Evolutionary conservation across 2,113 vertebrate species (phyloP).

Genomic region (Salvelinus alpinus): DNA sequence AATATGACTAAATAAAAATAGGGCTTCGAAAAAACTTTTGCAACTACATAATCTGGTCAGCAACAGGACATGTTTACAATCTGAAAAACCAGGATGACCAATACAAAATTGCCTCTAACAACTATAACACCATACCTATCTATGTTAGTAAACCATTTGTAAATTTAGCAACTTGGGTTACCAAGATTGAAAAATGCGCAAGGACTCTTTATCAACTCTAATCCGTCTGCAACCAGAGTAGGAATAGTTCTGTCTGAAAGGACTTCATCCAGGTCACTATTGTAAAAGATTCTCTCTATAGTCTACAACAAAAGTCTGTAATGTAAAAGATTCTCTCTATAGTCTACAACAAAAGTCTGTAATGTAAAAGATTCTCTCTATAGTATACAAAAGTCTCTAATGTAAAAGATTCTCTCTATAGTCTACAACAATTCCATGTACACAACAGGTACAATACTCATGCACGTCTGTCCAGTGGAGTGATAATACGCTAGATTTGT

Average conservation of each 20-base stretch:
- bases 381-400: not conserved
- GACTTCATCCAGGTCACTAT: conserved; percentile 18
- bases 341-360: not conserved
- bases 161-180: not conserved
- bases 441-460: conserved; percentile 7
- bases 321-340: not conserved
- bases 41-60: not conserved
- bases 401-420: too few species aligned
- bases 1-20: not conserved
- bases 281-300: not conserved
- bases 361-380: not conserved
- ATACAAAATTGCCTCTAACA: not conserved
- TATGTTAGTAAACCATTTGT: not conserved
- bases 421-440: not conserved
- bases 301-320: not conserved
- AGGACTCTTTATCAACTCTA: conserved; percentile 15
- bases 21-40: not conserved
- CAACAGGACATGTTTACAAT: not conserved
- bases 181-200: not conserved
- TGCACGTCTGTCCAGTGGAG: not conserved
- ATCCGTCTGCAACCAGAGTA: not conserved
- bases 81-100: not conserved
- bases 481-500: not conserved
- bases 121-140: not conserved
- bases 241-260: conserved; percentile 23